Evolutionary conservation across 2,113 vertebrate genomes (phyloP), one percentile per base, ranked within the genome.

Genomic region (Podocnemis expansa): DNA sequence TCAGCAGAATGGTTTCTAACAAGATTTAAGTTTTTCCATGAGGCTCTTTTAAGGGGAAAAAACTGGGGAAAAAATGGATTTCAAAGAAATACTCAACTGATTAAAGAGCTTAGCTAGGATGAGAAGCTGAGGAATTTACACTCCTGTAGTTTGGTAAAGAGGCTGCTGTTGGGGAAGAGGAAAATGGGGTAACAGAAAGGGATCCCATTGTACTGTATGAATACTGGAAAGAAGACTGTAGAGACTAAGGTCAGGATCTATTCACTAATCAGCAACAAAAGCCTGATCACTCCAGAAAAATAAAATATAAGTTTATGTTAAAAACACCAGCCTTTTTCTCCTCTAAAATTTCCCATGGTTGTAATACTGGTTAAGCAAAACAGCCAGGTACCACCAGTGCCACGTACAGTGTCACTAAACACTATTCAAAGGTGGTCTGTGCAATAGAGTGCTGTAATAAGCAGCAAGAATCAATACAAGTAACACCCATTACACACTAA

Each of bases 31-130:
- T 97, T 92, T 93, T 96, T 90, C 86, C 67, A 16, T 89, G 93
- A 90, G 94, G 90, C 85, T 96, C 60, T 55, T 89, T 94, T 55
- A 92, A 95, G 86, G 84, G 9, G 80, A 97, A 95, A 93, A 41
- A 84, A 25, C 51, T 90, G 43, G 90, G 94, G 91, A 47, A 60
- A 78, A 49, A 51, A 12, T 95, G 89, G 88, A 70, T 79, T 96
- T 92, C 83, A 93, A 60, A 95, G 78, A 89, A 41, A 89, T 83
- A 83, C 10, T 87, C 56, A 49, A 60, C 85, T 91, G 31, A 91
- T 95, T 82, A 91, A 92, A 95, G 80, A 5, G 4, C 5, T 95
- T 27, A 1, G 38, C 60, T 89, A 83, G 78, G 63, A 56, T 83
- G 90, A 79, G 63, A 79, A 94, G 70, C 60, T 75, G 70, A 81